Percentiles rank a stretch among this genome's conserved stretches.
Conservation (phyloP, 1,140 invertebrate genomes). For the Hyles euphorbiae region DNA sequence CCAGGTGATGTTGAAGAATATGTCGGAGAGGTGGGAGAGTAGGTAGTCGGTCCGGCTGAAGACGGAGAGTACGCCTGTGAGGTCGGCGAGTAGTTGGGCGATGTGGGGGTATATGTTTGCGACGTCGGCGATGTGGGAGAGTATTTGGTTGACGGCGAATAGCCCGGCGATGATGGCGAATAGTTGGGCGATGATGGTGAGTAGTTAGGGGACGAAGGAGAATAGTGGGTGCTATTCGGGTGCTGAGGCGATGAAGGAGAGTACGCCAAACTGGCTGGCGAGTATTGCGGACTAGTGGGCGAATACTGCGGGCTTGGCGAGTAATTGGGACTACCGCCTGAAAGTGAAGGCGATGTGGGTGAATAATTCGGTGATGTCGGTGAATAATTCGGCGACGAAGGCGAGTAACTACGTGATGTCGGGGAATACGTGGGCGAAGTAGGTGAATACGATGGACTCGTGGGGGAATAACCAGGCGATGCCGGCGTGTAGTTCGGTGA, state of each 20-base stretch:
- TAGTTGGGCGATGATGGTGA: constrained; percentile 84
- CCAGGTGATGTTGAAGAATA: constrained; percentile 86
- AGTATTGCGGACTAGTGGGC: constrained; percentile 84
- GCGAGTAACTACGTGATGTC: constrained; percentile 86
- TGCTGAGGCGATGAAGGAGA: constrained; percentile 82
- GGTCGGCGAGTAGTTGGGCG: constrained; percentile 86
- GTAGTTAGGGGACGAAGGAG: constrained; percentile 86
- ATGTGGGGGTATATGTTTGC: constrained; percentile 88
- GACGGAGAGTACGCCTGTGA: constrained; percentile 81
- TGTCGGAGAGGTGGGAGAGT: constrained; percentile 85
- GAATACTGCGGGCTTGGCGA: constrained; percentile 87
- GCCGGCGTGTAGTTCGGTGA: constrained; percentile 87
- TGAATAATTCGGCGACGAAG: constrained; percentile 84
- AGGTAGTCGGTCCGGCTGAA: constrained; percentile 85
- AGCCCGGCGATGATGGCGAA: constrained; percentile 89
- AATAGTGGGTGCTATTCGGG: constrained; percentile 81
- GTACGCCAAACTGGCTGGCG: constrained; percentile 84
- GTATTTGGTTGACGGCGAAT: constrained; percentile 86
- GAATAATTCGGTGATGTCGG: constrained; percentile 85
- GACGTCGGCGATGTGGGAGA: constrained; percentile 81
- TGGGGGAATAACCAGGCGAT: constrained; percentile 87
- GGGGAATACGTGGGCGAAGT: constrained; percentile 86
- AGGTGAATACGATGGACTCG: constrained; percentile 83
- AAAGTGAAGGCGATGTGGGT: constrained; percentile 85
- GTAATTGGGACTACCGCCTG: constrained; percentile 86